These are phyloP conservation scores for Terrapene triunguis DNA, from an alignment of 2,113 vertebrate genomes.

Conservation along the genomic window DNA sequence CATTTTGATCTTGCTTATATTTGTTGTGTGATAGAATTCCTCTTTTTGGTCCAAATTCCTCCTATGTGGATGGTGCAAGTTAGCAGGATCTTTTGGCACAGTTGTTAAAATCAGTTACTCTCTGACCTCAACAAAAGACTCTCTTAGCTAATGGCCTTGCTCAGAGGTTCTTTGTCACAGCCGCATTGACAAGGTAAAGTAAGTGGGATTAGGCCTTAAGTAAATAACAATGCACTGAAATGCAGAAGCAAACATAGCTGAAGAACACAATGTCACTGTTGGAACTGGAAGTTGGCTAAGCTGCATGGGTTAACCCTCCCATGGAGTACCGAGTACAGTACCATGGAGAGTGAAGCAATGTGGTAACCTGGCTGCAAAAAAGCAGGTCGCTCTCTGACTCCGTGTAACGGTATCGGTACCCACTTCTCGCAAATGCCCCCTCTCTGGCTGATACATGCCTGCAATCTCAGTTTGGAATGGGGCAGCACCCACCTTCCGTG, in stretches of 20 bases:
- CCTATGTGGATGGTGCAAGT: accelerated
- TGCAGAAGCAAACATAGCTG: not conserved
- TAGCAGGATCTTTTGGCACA: not conserved
- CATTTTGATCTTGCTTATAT: not conserved
- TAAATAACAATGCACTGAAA: not conserved
- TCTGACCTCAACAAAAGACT: not conserved
- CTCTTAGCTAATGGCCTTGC: not conserved
- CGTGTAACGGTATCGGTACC: no score
- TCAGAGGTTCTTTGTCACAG: not conserved
- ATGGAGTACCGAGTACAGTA: not conserved
- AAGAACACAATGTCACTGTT: not conserved
- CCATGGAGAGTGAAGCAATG: not conserved
- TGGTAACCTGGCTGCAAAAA: not conserved
- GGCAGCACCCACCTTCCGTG: no score
- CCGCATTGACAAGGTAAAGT: not conserved
- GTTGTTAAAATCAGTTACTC: not conserved
- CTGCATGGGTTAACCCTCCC: not conserved
- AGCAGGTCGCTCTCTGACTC: not conserved
- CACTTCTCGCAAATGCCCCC: no score
- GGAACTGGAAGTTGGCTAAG: not conserved
- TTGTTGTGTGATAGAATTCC: not conserved
- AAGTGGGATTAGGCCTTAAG: not conserved
- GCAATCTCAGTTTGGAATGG: no score
- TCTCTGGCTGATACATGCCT: no score
- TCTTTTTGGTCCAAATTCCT: not conserved